Conservation (phyloP, 2,113 vertebrate species). For the Pimephales promelas region DNA sequence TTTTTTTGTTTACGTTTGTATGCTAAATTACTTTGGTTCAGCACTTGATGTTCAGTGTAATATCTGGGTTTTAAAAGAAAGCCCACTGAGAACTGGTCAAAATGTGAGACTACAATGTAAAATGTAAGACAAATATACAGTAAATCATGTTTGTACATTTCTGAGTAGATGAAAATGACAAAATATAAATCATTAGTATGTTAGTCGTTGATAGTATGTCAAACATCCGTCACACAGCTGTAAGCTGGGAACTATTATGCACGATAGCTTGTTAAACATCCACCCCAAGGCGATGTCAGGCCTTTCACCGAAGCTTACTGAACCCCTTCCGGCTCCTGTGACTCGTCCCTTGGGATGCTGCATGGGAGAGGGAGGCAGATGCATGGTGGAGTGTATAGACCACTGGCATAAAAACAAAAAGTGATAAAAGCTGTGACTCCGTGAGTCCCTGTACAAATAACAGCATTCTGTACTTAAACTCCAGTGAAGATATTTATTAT, state of each 20-base stretch:
- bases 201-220: background rate
- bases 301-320: slow-evolving; percentile 35
- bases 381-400: background rate
- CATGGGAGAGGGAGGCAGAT: slow-evolving; percentile 17
- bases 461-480: slow-evolving; percentile 3
- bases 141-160: background rate
- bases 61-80: background rate
- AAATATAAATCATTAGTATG: slow-evolving; percentile 14
- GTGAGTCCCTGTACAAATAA: background rate
- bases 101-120: background rate
- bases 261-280: slow-evolving; percentile 44
- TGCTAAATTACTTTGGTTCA: background rate
- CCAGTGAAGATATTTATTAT: background rate
- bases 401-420: slow-evolving; percentile 5
- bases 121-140: background rate
- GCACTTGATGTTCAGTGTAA: background rate
- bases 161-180: background rate
- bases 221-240: background rate
- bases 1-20: background rate
- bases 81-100: background rate
- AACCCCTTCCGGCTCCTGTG: slow-evolving; percentile 35
- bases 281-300: slow-evolving; percentile 34
- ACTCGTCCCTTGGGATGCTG: slow-evolving; percentile 21
- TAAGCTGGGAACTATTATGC: background rate
- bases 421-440: background rate